phyloP scores from a whole-genome alignment of 37 sponge, comb jelly and placozoan genomes.

The Geodia barretti region DNA sequence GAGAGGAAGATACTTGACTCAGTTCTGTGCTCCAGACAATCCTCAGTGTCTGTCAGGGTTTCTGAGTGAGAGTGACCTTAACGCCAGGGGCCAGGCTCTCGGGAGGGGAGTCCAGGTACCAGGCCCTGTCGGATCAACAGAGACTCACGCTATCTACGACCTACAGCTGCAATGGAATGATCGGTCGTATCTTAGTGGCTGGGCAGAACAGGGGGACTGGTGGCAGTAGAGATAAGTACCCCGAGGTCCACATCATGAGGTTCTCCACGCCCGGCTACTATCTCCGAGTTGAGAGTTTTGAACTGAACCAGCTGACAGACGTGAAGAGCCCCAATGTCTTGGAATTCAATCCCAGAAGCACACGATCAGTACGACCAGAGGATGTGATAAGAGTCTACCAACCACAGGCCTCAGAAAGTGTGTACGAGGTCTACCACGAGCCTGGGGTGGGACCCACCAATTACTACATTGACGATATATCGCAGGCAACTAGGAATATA shows the following conservation, averaged over 20 bases:
- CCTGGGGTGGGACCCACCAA: background rate
- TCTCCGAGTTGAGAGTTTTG: background rate
- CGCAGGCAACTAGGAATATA: background rate
- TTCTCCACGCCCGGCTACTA: background rate
- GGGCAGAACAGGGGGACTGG: background rate
- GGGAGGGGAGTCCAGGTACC: background rate
- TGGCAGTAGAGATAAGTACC: background rate
- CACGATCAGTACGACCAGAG: background rate
- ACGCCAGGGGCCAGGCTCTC: background rate
- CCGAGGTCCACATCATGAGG: conserved; percentile 7
- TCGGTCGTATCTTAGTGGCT: background rate
- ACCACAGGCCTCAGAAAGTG: background rate
- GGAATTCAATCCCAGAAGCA: background rate
- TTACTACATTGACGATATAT: background rate
- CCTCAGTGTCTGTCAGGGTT: conserved; percentile 1
- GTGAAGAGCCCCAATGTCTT: background rate
- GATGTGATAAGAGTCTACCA: conserved; percentile 4
- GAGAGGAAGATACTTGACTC: background rate
- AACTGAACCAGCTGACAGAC: background rate
- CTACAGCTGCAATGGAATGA: background rate
- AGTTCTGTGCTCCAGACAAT: background rate
- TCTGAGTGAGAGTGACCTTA: background rate
- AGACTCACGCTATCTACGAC: background rate
- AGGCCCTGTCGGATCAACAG: background rate
- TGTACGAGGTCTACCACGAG: background rate